phyloP scores from a whole-genome alignment of 2,113 vertebrate species.

The Takifugu flavidus region DNA sequence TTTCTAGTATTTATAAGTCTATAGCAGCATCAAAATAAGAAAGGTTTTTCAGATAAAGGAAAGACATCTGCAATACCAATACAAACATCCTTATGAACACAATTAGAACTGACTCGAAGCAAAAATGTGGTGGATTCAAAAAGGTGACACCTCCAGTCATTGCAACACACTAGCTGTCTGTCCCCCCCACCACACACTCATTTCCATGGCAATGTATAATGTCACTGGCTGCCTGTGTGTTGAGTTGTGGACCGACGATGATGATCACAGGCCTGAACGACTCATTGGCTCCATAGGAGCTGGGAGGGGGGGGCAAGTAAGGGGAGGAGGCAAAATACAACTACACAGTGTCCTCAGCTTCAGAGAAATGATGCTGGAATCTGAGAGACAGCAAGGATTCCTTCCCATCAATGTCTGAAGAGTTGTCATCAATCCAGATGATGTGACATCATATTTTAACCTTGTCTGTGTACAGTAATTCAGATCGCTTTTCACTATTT shows the following conservation, averaged over 20 bases:
- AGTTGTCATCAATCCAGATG: neutral
- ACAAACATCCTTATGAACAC: slow-evolving; percentile 14
- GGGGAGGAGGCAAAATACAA: slow-evolving; percentile 10
- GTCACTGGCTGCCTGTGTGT: slow-evolving; percentile 53
- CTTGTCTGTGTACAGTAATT: neutral
- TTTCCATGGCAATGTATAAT: slow-evolving; percentile 37
- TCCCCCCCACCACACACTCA: slow-evolving; percentile 11
- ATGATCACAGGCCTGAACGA: slow-evolving; percentile 37
- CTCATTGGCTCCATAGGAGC: slow-evolving; percentile 42
- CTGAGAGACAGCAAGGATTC: slow-evolving; percentile 8
- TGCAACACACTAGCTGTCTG: neutral
- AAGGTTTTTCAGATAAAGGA: neutral
- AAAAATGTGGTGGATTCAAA: too few species aligned
- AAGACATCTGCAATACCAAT: slow-evolving; percentile 4
- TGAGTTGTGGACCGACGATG: slow-evolving; percentile 45
- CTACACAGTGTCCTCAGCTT: slow-evolving; percentile 20
- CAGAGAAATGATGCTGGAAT: slow-evolving; percentile 24
- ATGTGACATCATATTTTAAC: slow-evolving; percentile 7
- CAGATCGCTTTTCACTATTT: neutral
- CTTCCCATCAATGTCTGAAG: neutral
- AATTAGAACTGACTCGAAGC: slow-evolving; percentile 2
- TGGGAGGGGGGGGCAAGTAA: slow-evolving; percentile 17
- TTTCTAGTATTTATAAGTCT: neutral
- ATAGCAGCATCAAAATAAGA: slow-evolving; percentile 1
- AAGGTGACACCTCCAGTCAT: too few species aligned